Evolutionary conservation across 2,113 vertebrate species (phyloP), one percentile per base, ranked within the genome.

Genomic region (Drymodes brunneopygia): DNA sequence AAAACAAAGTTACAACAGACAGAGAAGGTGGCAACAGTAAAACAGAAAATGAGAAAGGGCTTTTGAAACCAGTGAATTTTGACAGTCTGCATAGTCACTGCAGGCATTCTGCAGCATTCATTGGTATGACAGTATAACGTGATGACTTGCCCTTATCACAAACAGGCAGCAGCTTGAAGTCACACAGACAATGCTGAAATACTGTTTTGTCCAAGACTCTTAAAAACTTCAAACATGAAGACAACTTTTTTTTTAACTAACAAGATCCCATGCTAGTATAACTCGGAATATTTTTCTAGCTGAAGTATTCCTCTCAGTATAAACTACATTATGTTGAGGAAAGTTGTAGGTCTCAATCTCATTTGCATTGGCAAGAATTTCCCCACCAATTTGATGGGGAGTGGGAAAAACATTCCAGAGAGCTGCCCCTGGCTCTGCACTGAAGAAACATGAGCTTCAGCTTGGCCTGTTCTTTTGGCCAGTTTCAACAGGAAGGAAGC

Each of bases 401-500:
- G 90, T 92, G 86, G 84, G 96, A 98, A 97, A 96, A 81, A 57
- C 70, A 91, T 85, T 92, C 36, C 54, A 0, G 28, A 81, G 60
- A 91, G 81, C 18, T 94, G 81, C 81, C 79, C 95, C 9, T 96
- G 69, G 85, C 91, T 87, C 80, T 84, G 35, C 71, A 60, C 18
- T 85, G 93, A 88, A 87, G 80, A 94, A 95, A 95, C 47, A 66
- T 31, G 94, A 94, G 75, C 95, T 89, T 88, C 67, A 95, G 42
- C 73, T 45, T 90, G 88, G 94, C 75, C 69, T 72, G 65, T 24
- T 94, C 65, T 88, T 86, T n/a, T 81, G 80, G 90, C 72, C 73
- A 81, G 42, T 86, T 93, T 92, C 33, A 90, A 77, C 72, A 96
- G 91, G 92, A 95, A 96, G 81, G 75, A 97, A 97, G 86, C 45